These are phyloP conservation scores for Papilio elwesi DNA, from an alignment of 2,888 invertebrate genomes.

Conservation along the genomic window DNA sequence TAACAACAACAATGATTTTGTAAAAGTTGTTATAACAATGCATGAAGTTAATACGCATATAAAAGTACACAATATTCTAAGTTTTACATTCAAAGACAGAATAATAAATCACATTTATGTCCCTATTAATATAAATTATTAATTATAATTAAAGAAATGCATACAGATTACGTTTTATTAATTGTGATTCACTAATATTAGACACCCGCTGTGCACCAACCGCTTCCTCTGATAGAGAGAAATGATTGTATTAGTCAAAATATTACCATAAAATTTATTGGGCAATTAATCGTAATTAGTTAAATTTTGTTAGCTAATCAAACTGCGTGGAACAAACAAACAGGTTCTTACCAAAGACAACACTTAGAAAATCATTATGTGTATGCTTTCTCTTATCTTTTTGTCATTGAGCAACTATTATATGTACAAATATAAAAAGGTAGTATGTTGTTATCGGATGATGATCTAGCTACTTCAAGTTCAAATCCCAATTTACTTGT, in stretches of 20 bases:
- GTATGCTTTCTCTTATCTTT: background rate
- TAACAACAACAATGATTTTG: too few species aligned
- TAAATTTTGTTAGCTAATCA: constrained; percentile 25
- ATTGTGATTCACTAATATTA: constrained; percentile 34
- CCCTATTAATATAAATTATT: constrained; percentile 19
- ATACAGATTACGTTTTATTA: constrained; percentile 29
- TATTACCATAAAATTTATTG: constrained; percentile 37
- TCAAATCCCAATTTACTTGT: background rate
- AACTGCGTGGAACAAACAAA: constrained; percentile 5
- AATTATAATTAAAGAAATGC: constrained; percentile 28
- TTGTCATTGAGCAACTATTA: background rate
- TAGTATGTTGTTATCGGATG: too few species aligned
- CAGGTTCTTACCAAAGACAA: background rate
- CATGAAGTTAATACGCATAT: background rate
- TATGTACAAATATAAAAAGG: background rate
- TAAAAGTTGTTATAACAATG: background rate
- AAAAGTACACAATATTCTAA: background rate
- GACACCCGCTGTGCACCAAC: constrained; percentile 36
- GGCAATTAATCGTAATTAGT: constrained; percentile 29
- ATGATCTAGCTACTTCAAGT: background rate
- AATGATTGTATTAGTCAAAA: constrained; percentile 41
- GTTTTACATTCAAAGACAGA: background rate
- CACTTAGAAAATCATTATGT: background rate
- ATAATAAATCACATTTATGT: constrained; percentile 8
- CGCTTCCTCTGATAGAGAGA: constrained; percentile 34